phyloP scores from a whole-genome alignment of 2,888 invertebrate genomes.

The Morpho achilles region DNA sequence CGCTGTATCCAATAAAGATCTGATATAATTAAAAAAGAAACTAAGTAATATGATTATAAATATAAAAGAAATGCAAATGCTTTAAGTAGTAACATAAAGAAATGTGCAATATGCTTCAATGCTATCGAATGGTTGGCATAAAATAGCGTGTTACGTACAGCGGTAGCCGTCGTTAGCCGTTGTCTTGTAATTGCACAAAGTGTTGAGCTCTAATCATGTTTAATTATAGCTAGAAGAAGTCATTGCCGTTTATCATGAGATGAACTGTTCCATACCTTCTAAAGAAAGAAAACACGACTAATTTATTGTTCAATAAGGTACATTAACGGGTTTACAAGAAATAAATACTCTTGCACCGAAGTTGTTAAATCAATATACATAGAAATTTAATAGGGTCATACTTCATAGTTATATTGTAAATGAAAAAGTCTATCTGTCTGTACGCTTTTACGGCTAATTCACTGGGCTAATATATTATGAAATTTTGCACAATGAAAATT shows the following conservation, averaged over 20 bases:
- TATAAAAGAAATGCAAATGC: too few relatives aligned
- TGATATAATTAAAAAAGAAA: too few relatives aligned
- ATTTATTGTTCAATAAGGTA: slow-evolving; percentile 36
- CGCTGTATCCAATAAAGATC: too few relatives aligned
- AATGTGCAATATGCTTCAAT: slow-evolving; percentile 53
- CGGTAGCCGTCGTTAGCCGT: slow-evolving; percentile 63
- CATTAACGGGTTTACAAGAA: not conserved
- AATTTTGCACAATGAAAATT: too few relatives aligned
- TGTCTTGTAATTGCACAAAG: slow-evolving; percentile 73
- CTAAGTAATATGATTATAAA: too few relatives aligned
- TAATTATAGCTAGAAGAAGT: slow-evolving; percentile 71
- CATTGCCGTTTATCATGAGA: slow-evolving; percentile 77
- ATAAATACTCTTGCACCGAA: too few relatives aligned
- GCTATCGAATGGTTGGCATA: slow-evolving; percentile 62
- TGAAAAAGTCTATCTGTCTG: not conserved
- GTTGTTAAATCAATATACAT: too few relatives aligned
- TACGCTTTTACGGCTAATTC: not conserved
- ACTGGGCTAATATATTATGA: too few relatives aligned
- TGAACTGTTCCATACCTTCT: slow-evolving; percentile 72
- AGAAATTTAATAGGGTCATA: too few relatives aligned
- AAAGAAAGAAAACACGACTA: slow-evolving; percentile 57
- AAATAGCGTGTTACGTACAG: slow-evolving; percentile 54
- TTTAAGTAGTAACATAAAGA: not conserved
- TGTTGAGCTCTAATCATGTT: slow-evolving; percentile 76
- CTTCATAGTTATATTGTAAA: too few relatives aligned